Evolutionary conservation across 1,140 invertebrate species (phyloP).

Genomic region (Limonius californicus): DNA sequence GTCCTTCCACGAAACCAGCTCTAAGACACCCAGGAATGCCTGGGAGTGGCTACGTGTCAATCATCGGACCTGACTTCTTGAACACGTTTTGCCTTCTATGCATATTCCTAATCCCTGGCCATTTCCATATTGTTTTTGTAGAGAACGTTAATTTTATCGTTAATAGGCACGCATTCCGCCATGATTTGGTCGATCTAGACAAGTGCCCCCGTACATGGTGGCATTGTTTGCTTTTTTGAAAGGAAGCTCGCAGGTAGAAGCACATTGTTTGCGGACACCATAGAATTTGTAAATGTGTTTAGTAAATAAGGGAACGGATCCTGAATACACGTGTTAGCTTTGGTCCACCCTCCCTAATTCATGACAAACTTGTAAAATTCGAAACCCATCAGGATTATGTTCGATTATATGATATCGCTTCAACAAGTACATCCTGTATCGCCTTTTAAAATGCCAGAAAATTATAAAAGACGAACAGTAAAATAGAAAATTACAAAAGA

Average conservation of each 20-base stretch:
- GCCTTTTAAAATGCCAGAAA: too few species aligned
- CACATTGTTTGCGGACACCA: background rate
- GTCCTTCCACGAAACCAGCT: conserved; percentile 7
- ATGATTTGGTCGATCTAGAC: too few species aligned
- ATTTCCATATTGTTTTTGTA: too few species aligned
- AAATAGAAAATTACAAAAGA: too few species aligned
- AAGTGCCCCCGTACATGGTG: background rate
- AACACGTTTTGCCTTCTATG: too few species aligned
- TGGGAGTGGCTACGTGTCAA: background rate
- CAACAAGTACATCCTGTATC: too few species aligned
- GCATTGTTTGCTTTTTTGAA: background rate
- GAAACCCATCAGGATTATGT: too few species aligned
- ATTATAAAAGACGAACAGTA: too few species aligned
- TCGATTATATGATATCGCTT: too few species aligned
- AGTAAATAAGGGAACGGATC: background rate
- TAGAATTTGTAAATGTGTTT: conserved; percentile 1
- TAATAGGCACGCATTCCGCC: too few species aligned
- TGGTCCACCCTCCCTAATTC: background rate
- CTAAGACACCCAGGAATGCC: background rate
- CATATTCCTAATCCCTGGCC: too few species aligned
- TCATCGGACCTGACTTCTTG: background rate
- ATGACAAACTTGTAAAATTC: background rate
- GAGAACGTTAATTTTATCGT: too few species aligned
- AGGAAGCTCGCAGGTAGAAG: background rate
- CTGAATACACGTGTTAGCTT: background rate